Percentiles rank a stretch among this genome's conserved stretches.
Conservation (phyloP, 1,140 invertebrate genomes). For the Diachasmimorpha longicaudata region DNA sequence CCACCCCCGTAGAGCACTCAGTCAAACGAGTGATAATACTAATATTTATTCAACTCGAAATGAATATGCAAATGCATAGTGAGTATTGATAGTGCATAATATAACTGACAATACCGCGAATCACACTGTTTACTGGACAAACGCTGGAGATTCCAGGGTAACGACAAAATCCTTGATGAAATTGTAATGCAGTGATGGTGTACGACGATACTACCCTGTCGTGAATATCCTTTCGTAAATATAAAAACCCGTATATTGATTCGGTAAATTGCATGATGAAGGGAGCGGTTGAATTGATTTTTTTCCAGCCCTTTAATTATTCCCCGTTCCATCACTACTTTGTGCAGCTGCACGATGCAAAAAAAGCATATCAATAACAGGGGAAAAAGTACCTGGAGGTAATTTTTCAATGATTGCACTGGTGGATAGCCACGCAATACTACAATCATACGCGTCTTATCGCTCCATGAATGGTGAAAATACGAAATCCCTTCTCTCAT, state of each 20-base stretch:
- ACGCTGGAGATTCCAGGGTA: neutral
- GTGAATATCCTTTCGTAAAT: neutral
- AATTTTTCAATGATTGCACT: neutral
- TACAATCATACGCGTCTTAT: conserved; percentile 3
- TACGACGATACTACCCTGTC: neutral
- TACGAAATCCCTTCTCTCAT: neutral
- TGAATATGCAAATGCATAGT: neutral
- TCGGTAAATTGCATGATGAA: neutral
- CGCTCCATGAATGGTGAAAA: neutral
- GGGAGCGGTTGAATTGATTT: neutral
- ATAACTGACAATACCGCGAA: neutral
- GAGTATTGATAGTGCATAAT: neutral
- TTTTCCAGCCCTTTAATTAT: neutral
- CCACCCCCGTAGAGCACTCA: no score
- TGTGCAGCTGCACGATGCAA: neutral
- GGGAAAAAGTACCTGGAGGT: neutral
- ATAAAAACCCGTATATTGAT: neutral
- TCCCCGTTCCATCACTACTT: neutral
- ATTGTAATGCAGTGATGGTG: neutral
- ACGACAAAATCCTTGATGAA: neutral
- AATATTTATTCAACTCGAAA: neutral
- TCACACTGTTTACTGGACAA: neutral
- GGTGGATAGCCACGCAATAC: neutral
- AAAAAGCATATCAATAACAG: neutral
- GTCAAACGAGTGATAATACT: no score